Conservation (phyloP, 2,113 vertebrate genomes). For the Erinaceus europaeus region DNA sequence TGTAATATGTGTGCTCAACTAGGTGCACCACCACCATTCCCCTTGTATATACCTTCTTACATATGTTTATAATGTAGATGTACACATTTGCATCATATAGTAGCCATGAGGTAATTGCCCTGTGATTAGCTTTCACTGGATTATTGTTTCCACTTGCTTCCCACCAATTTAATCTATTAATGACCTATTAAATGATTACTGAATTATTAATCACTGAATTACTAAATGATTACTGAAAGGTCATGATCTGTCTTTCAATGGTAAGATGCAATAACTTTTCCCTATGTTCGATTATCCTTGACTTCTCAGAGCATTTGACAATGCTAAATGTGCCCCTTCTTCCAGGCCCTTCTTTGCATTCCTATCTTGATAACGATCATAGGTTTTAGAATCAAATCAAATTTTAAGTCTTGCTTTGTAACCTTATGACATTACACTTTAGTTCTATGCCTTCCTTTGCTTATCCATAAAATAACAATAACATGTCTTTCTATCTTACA, state of each 20-base stretch:
- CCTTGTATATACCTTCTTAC: too few species aligned
- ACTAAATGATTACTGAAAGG: neutral
- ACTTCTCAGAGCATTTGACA: neutral
- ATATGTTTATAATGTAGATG: too few species aligned
- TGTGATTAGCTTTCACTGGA: neutral
- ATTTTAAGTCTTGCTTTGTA: neutral
- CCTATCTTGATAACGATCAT: neutral
- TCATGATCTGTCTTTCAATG: neutral
- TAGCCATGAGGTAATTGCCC: neutral
- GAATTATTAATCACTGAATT: too few species aligned
- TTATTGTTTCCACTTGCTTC: neutral
- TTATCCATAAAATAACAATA: neutral
- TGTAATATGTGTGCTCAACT: too few species aligned
- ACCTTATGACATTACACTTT: neutral
- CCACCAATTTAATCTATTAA: neutral
- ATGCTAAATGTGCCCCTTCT: neutral
- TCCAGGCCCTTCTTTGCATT: neutral
- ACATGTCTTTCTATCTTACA: neutral
- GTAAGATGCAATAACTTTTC: neutral
- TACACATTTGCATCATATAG: too few species aligned
- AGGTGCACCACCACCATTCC: too few species aligned
- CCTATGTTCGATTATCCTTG: neutral
- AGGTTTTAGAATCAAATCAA: neutral
- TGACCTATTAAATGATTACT: too few species aligned
- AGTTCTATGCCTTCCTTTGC: neutral